Evolutionary conservation across 2,888 invertebrate genomes (phyloP).

Genomic region (Magallana nippona): DNA sequence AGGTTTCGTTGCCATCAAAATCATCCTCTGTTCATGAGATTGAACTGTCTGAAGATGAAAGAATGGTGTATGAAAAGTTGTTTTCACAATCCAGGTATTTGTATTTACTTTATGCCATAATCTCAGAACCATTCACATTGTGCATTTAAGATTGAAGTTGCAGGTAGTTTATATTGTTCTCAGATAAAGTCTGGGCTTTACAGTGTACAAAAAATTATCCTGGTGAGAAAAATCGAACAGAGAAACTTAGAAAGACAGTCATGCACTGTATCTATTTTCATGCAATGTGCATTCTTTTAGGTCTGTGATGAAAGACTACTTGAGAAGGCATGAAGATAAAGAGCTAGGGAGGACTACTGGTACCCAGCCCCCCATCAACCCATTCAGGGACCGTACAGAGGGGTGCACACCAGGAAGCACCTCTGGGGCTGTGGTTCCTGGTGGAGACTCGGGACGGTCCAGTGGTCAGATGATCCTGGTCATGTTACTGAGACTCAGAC

Average conservation of each 20-base stretch:
- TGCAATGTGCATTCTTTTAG: slow-evolving; percentile 57
- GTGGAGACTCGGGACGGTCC: slow-evolving; percentile 42
- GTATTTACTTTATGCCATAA: neutral
- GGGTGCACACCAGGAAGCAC: slow-evolving; percentile 17
- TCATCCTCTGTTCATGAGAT: slow-evolving; percentile 82
- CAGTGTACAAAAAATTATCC: no score
- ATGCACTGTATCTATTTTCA: no score
- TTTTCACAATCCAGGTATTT: slow-evolving; percentile 79
- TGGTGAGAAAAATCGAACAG: no score
- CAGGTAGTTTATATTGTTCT: no score
- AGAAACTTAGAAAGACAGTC: no score
- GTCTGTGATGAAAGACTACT: slow-evolving; percentile 76
- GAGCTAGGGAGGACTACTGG: slow-evolving; percentile 50
- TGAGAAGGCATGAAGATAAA: slow-evolving; percentile 76
- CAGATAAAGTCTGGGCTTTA: no score
- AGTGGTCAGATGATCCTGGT: slow-evolving; percentile 83
- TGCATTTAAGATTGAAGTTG: no score
- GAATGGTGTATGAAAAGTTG: slow-evolving; percentile 88
- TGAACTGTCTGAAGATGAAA: slow-evolving; percentile 74
- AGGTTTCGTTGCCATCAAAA: slow-evolving; percentile 85
- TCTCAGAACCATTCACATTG: neutral
- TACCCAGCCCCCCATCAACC: slow-evolving; percentile 39
- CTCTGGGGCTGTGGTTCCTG: neutral
- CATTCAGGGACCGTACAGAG: slow-evolving; percentile 41
- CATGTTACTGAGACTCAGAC: slow-evolving; percentile 90